Conservation (phyloP, 2,888 invertebrate genomes). For the Helicoverpa assulta region DNA sequence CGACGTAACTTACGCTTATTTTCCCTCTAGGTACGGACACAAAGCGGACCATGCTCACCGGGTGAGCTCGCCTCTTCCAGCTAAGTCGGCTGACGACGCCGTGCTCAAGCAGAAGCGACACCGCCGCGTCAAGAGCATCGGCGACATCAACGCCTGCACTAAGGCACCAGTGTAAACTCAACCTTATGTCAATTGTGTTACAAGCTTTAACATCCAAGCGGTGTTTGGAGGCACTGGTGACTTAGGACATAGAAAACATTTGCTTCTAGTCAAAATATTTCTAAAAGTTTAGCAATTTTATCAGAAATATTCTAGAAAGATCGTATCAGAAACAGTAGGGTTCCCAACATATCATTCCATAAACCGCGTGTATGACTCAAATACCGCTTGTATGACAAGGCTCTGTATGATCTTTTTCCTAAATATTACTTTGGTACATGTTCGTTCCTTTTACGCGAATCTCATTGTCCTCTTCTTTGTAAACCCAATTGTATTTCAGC, state of each 20-base stretch:
- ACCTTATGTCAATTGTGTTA: conserved; percentile 32
- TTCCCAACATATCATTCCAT: not conserved
- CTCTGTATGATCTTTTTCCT: conserved; percentile 46
- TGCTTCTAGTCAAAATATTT: not conserved
- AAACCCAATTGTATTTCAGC: conserved; percentile 30
- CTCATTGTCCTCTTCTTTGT: conserved; percentile 38
- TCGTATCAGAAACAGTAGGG: not conserved
- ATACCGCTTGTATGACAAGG: conserved; percentile 45
- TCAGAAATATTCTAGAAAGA: conserved; percentile 1
- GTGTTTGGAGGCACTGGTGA: not conserved
- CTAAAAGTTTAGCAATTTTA: conserved; percentile 12
- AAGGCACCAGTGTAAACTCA: conserved; percentile 81
- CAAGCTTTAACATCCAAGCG: conserved; percentile 14
- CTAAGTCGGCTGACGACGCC: conserved; percentile 85
- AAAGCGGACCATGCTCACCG: conserved; percentile 85
- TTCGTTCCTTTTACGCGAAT: conserved; percentile 44
- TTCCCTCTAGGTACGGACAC: conserved; percentile 79
- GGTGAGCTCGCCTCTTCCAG: conserved; percentile 87
- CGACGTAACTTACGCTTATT: not conserved
- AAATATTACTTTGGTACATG: conserved; percentile 54
- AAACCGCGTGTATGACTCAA: too few species aligned
- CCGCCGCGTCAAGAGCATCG: conserved; percentile 93
- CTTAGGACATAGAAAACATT: not conserved
- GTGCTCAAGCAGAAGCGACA: conserved; percentile 89
- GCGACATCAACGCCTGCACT: conserved; percentile 92